phyloP scores from a whole-genome alignment of 2,113 vertebrate species.

The Notarius lentiginosus region DNA sequence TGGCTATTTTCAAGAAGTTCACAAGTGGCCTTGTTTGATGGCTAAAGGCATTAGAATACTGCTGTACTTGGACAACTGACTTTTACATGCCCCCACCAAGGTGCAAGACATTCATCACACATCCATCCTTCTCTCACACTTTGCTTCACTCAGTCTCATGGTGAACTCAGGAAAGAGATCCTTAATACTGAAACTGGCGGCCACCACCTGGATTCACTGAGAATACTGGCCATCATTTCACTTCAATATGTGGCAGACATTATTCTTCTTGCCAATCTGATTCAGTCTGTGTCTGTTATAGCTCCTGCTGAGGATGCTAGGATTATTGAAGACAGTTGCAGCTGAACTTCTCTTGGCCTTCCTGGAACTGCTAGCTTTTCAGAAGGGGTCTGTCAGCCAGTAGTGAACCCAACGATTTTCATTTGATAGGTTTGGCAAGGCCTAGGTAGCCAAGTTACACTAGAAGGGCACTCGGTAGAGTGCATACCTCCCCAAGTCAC shows the following conservation, averaged over 20 bases:
- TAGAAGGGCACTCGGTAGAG: too few relatives aligned
- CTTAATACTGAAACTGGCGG: background rate
- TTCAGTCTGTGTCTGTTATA: background rate
- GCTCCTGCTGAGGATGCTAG: background rate
- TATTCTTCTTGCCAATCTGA: background rate
- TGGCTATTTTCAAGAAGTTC: background rate
- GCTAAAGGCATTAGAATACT: background rate
- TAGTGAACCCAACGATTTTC: background rate
- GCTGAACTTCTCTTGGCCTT: background rate
- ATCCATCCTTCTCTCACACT: background rate
- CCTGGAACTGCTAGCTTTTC: background rate
- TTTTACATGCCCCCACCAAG: background rate
- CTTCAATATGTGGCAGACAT: background rate
- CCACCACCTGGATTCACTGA: background rate
- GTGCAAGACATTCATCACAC: background rate
- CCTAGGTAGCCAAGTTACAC: background rate
- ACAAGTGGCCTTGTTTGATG: background rate
- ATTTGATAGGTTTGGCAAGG: background rate
- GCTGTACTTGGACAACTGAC: background rate
- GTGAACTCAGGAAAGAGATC: background rate
- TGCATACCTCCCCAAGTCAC: too few relatives aligned
- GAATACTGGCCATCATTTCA: background rate
- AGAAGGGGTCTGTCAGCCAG: background rate
- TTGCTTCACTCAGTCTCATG: background rate
- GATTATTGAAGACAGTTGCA: background rate